phyloP scores from a whole-genome alignment of 2,888 invertebrate species.

The Noctua pronuba region DNA sequence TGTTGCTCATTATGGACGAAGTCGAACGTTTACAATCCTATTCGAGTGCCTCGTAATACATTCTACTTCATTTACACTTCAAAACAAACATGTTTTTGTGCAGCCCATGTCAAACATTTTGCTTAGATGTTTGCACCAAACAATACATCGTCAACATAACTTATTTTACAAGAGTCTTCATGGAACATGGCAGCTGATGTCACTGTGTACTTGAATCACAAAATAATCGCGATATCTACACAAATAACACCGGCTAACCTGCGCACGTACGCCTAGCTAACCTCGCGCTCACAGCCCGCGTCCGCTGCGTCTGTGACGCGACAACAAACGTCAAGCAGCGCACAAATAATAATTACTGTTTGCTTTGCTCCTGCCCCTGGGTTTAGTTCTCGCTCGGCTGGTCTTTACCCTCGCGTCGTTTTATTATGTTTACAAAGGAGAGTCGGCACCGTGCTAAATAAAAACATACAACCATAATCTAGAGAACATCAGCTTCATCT shows the following conservation, averaged over 20 bases:
- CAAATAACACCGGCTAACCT: conserved; percentile 56
- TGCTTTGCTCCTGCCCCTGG: conserved; percentile 57
- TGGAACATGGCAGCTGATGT: conserved; percentile 72
- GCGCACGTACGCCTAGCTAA: conserved; percentile 42
- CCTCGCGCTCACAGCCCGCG: conserved; percentile 47
- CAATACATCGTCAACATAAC: conserved; percentile 36
- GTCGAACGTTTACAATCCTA: conserved; percentile 47
- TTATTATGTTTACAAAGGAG: conserved; percentile 22
- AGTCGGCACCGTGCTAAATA: conserved; percentile 11
- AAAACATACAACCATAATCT: conserved; percentile 8
- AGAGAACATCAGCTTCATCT: conserved; percentile 43
- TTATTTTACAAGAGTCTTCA: conserved; percentile 57
- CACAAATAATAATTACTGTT: conserved; percentile 65
- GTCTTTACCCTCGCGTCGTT: background rate
- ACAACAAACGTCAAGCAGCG: conserved; percentile 61
- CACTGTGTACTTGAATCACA: conserved; percentile 74
- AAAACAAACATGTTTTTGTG: conserved; percentile 31
- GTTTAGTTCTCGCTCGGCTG: conserved; percentile 20
- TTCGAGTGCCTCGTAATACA: conserved; percentile 42
- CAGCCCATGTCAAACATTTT: conserved; percentile 39
- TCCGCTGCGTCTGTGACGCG: conserved; percentile 59
- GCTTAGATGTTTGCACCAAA: conserved; percentile 41
- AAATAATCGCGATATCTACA: conserved; percentile 66
- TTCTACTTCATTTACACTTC: conserved; percentile 41
- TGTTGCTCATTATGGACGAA: conserved; percentile 49